These are phyloP conservation scores for Phlogophora meticulosa DNA, from an alignment of 2,888 invertebrate genomes.

Conservation along the genomic window DNA sequence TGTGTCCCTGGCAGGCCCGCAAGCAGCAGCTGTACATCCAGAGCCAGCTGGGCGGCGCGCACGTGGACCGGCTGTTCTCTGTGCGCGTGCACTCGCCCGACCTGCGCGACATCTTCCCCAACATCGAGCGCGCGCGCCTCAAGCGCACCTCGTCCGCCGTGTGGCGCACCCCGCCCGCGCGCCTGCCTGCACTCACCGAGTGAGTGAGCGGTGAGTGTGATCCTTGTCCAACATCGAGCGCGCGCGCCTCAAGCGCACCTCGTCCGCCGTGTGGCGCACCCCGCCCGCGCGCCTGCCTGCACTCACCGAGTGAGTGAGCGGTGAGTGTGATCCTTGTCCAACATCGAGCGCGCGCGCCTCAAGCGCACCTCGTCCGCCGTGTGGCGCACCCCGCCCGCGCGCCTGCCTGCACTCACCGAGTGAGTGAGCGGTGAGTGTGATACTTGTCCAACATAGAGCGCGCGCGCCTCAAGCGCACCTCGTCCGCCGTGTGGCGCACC, in stretches of 20 bases:
- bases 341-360: slow-evolving; percentile 83
- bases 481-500: slow-evolving; percentile 7
- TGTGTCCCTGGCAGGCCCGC: slow-evolving; percentile 79
- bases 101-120: slow-evolving; percentile 93
- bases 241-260: slow-evolving; percentile 90
- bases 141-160: slow-evolving; percentile 94
- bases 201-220: slow-evolving; percentile 41
- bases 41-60: slow-evolving; percentile 76
- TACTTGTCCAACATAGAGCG: slow-evolving; percentile 78
- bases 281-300: slow-evolving; percentile 91
- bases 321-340: slow-evolving; percentile 63
- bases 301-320: slow-evolving; percentile 79
- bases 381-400: slow-evolving; percentile 93
- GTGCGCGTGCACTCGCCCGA: slow-evolving; percentile 92
- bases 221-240: no score
- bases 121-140: slow-evolving; percentile 92
- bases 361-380: slow-evolving; percentile 94
- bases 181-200: slow-evolving; percentile 89
- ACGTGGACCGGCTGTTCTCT: slow-evolving; percentile 92
- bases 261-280: slow-evolving; percentile 94
- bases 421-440: slow-evolving; percentile 43
- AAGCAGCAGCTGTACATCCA: slow-evolving; percentile 85
- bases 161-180: slow-evolving; percentile 93
- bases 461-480: slow-evolving; percentile 6
- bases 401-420: slow-evolving; percentile 89